Evolutionary conservation across 2,113 vertebrate genomes (phyloP).

Genomic region (Psittacula cyanocephala): DNA sequence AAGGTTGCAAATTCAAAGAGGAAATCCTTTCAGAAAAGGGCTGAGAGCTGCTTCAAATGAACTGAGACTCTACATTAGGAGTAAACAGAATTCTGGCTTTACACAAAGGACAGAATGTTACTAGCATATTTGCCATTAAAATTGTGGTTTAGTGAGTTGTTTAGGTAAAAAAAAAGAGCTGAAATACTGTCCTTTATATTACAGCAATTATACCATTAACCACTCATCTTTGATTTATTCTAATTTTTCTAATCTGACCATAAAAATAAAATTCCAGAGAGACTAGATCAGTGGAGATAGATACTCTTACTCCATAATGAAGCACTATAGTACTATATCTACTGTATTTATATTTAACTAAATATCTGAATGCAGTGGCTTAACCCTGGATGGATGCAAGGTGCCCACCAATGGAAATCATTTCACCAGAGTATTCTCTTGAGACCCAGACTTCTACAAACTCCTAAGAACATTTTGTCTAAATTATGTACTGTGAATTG

Average conservation of each 20-base stretch:
- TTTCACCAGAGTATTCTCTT: not conserved
- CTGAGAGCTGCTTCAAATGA: not conserved
- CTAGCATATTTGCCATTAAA: not conserved
- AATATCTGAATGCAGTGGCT: not conserved
- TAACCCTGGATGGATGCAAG: not conserved
- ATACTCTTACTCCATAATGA: not conserved
- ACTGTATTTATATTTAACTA: not conserved
- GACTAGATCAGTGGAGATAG: not conserved
- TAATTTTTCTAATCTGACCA: not conserved
- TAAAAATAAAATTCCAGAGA: not conserved
- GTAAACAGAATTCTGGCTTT: not conserved
- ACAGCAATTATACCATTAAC: not conserved
- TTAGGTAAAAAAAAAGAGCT: not conserved
- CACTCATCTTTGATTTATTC: not conserved
- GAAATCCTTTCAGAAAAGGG: not conserved
- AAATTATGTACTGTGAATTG: not conserved
- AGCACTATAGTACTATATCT: not conserved
- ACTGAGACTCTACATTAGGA: not conserved
- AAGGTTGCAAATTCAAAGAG: not conserved
- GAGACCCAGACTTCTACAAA: not conserved
- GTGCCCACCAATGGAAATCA: not conserved
- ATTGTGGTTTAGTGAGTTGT: not conserved
- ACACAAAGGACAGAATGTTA: not conserved
- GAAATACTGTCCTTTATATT: not conserved
- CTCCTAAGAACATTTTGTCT: not conserved